Evolutionary conservation across 2,797 vertebrate species (phyloP), one percentile per base, ranked within the genome.

Genomic region (Bradypodion pumilum): DNA sequence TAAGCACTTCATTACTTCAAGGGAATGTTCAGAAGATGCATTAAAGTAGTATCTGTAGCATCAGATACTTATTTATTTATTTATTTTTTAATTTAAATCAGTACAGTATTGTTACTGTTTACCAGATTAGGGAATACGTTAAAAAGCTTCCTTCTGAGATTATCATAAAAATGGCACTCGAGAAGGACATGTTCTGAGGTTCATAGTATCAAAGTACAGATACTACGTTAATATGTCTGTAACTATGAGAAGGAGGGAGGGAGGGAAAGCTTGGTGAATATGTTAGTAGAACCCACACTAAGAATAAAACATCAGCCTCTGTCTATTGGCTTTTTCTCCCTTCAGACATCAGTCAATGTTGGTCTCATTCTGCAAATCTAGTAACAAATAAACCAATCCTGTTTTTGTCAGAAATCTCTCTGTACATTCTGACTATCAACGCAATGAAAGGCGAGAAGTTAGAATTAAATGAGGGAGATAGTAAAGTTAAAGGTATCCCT

Each of bases 381-480:
- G 32, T 25, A 83, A 69, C 63, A 78, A 78, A 69, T 52, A 60
- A 89, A 87, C 84, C 81, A 73, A 46, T 80, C 85, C 62, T 91
- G 80, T 87, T 78, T 90, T 76, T 88, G 66, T 86, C 37, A 86
- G 37, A 79, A 88, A 85, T 89, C 63, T 82, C 80, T 89, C n/a
- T 82, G 83, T 70, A 21, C 52, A 56, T 56, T 56, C 52, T 56
- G 52, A 62, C 37, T 37, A 37, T 74, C 59, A 25, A 13, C 46
- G 60, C 19, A 4, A 0, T 0, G 44, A 9, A 72, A 79, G 1
- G 12, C 1, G 25, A 25, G 56, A 80, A 40, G 80, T 75, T 23
- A 78, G 82, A 85, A 92, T 90, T 89, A 91, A 88, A 83, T 85
- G 89, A 88, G 25, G 78, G 59, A 69, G 68, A n/a, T n/a, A n/a